Base-by-base conservation (phyloP, 2,888 invertebrate genomes). In the Eristalinus sepulchralis region DNA sequence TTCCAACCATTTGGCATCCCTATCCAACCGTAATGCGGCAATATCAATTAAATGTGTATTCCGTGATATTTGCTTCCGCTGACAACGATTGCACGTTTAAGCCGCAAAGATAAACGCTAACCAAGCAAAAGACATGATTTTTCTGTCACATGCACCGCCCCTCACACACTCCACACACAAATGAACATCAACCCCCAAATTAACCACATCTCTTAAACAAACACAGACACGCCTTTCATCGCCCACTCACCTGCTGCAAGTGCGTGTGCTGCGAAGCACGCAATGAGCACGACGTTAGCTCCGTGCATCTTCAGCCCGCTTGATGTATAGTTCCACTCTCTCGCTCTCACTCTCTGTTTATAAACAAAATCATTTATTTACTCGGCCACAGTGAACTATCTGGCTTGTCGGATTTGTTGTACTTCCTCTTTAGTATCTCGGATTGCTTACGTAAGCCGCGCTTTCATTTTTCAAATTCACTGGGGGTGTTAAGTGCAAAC, bases 221-320 rank as follows among this genome's bases (percentile, higher is more conserved):
- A 57, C 11, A 57, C 22, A 57, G 11, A 4, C 13, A 24, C 8
- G 24, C 24, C 24, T 24, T 57, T 27, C 57, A 57, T 67, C 59
- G 66, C 68, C 77, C 31, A 85, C 81, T 85, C 72, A 85, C 85
- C 85, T 85, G 85, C 85, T 60, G 81, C 73, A 64, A 85, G 64
- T 77, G 77, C 27, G 55, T 81, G 85, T 55, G 81, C 68, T 73
- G 68, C 81, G 64, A 85, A 55, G 47, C 81, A 85, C 70, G 77
- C 85, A 60, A 85, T 85, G 55, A 85, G 70, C 24, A 77, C 73
- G 39, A 85, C 73, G 20, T 70, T 60, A 33, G 77, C 33, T 59
- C 85, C 77, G 39, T 78, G 85, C 85, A 85, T 81, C 73, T 81
- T 85, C 17, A 39, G 68, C n/a, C n/a, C 76, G 64, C 66, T 76